phyloP scores from a whole-genome alignment of 2,113 vertebrate species.

The Menura novaehollandiae region DNA sequence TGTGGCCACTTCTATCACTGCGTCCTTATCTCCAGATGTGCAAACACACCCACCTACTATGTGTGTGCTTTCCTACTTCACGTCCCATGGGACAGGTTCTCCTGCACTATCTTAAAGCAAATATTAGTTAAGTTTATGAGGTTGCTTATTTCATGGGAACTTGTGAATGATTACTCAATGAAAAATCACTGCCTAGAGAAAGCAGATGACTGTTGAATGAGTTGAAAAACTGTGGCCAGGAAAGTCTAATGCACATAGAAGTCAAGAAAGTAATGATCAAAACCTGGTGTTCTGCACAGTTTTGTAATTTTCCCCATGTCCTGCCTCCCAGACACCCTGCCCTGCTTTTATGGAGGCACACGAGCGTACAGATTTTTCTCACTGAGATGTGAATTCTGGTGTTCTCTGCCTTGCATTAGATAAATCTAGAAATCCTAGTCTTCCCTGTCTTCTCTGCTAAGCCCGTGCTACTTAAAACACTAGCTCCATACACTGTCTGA shows the following conservation, averaged over 20 bases:
- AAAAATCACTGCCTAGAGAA: slow-evolving; percentile 13
- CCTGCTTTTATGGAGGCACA: neutral
- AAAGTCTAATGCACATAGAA: neutral
- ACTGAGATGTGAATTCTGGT: neutral
- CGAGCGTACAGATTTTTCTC: neutral
- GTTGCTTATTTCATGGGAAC: slow-evolving; percentile 1
- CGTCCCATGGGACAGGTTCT: neutral
- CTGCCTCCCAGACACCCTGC: neutral
- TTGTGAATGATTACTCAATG: slow-evolving; percentile 52
- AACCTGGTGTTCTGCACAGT: rapidly evolving
- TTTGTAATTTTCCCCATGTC: neutral
- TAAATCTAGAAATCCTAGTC: neutral
- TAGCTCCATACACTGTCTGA: neutral
- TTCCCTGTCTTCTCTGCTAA: neutral
- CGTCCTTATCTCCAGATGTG: neutral
- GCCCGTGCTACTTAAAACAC: neutral
- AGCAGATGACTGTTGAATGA: neutral
- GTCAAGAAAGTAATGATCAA: neutral
- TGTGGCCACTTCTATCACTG: neutral
- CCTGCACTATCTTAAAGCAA: slow-evolving; percentile 30
- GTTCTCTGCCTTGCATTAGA: neutral
- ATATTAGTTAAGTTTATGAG: slow-evolving; percentile 44
- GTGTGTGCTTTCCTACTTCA: neutral
- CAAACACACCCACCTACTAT: neutral
- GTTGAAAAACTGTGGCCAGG: neutral